phyloP scores from a whole-genome alignment of 2,888 invertebrate species.

The Saturnia pavonia region DNA sequence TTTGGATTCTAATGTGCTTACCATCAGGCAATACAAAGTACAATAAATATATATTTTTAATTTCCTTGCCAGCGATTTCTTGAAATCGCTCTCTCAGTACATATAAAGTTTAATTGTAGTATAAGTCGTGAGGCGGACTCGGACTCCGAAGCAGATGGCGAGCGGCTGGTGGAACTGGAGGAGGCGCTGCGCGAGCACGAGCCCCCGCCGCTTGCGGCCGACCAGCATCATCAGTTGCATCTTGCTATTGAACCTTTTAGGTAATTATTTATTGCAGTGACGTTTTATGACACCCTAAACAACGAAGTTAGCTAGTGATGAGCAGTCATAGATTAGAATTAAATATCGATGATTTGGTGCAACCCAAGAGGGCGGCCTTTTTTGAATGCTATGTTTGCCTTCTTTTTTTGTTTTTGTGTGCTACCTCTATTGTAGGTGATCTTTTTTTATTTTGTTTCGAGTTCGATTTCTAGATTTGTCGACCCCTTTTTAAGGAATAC shows the following conservation, averaged over 20 bases:
- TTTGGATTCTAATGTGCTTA: too few species aligned
- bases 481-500: too few species aligned
- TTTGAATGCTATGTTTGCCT: too few species aligned
- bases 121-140: slow-evolving; percentile 85
- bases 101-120: slow-evolving; percentile 35
- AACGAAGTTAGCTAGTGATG: too few species aligned
- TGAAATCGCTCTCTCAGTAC: not conserved
- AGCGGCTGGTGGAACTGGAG: slow-evolving; percentile 92
- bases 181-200: slow-evolving; percentile 92
- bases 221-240: slow-evolving; percentile 88
- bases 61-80: not conserved
- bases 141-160: slow-evolving; percentile 96
- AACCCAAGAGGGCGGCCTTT: too few species aligned
- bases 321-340: too few species aligned
- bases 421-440: too few species aligned
- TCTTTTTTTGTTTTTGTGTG: too few species aligned
- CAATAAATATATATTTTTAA: not conserved
- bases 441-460: too few species aligned
- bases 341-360: too few species aligned
- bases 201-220: slow-evolving; percentile 74
- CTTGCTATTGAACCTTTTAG: slow-evolving; percentile 85
- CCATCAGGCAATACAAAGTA: too few species aligned
- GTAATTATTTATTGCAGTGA: slow-evolving; percentile 34
- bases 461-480: too few species aligned
- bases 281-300: not conserved